A percentile compares a stretch with the other conserved stretches of the same genome.
These are phyloP conservation scores for Acanthosepion esculentum DNA, from an alignment of 2,888 invertebrate species.

Conservation along the genomic window DNA sequence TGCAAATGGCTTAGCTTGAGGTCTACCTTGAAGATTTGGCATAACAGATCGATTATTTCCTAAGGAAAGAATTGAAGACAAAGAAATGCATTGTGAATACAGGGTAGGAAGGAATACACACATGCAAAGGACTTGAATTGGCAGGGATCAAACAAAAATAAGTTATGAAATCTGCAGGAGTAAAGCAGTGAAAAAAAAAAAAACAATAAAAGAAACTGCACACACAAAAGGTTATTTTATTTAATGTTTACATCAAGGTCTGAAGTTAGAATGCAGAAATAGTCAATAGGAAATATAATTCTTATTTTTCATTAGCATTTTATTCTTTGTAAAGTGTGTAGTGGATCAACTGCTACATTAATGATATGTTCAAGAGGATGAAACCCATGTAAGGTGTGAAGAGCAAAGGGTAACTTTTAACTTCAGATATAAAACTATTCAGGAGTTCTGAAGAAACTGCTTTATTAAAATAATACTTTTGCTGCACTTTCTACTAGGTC, in stretches of 20 bases:
- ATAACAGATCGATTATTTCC: slow-evolving; percentile 47
- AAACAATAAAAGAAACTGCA: neutral
- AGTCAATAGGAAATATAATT: too few species aligned
- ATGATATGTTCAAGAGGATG: too few species aligned
- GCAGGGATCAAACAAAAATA: neutral
- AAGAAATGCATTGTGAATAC: neutral
- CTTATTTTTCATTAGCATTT: too few species aligned
- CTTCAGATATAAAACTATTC: too few species aligned
- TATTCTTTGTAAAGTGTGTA: too few species aligned
- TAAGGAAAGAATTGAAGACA: slow-evolving; percentile 17
- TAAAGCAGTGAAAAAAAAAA: neutral
- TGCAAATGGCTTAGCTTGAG: slow-evolving; percentile 70
- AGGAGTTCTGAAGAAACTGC: too few species aligned
- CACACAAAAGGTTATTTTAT: neutral
- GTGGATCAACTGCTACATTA: too few species aligned
- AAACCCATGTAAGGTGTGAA: too few species aligned
- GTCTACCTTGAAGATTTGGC: slow-evolving; percentile 41
- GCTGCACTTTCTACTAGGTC: too few species aligned
- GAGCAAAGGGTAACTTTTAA: too few species aligned
- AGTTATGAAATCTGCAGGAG: neutral
- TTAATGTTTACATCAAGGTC: neutral
- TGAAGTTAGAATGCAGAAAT: neutral
- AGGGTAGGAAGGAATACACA: neutral
- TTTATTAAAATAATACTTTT: too few species aligned
- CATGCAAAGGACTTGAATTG: neutral